Evolutionary conservation across 2,888 invertebrate species (phyloP).

Genomic region (Thecophora atra): DNA sequence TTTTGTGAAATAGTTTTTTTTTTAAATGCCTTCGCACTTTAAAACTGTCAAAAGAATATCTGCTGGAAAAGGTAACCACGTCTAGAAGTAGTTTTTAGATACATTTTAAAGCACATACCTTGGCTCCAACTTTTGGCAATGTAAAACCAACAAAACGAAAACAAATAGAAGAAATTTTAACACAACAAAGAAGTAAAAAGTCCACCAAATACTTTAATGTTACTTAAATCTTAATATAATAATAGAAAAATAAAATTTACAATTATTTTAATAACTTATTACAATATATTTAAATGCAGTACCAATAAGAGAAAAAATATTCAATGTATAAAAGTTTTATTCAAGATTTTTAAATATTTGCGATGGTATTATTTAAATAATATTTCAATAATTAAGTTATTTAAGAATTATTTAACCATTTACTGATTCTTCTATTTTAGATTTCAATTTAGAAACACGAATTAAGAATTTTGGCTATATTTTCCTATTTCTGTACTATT

Average conservation of each 20-base stretch:
- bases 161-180: no score
- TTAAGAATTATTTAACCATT: neutral
- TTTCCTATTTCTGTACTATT: slow-evolving; percentile 34
- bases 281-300: neutral
- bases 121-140: no score
- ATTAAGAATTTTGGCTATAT: neutral
- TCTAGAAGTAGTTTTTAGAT: no score
- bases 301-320: neutral
- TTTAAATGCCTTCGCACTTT: no score
- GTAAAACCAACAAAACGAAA: neutral
- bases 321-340: no score
- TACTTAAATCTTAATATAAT: neutral
- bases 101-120: no score
- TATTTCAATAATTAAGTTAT: no score
- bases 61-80: no score
- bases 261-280: neutral
- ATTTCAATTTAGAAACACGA: neutral
- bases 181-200: neutral
- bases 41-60: no score
- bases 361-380: no score
- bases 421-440: neutral
- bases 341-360: no score
- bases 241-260: neutral
- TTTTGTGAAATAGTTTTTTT: no score
- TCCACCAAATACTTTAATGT: neutral